Base-by-base conservation (phyloP, 2,888 invertebrate species). In the Metallyticus violacea region DNA sequence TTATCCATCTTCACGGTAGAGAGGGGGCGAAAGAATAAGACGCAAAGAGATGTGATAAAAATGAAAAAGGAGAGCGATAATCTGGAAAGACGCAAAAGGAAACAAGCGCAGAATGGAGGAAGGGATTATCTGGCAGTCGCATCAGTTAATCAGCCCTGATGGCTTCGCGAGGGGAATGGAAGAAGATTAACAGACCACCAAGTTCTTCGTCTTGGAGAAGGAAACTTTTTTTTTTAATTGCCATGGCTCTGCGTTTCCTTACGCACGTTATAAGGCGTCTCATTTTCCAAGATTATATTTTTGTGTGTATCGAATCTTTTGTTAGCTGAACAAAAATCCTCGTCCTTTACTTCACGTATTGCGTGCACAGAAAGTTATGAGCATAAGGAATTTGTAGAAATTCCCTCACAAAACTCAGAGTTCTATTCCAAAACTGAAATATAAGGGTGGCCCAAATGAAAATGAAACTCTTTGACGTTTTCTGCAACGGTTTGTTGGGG, bases 41-140 rank as follows among this genome's bases (percentile, higher is more conserved):
- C 40, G 40, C 40, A 62, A 62, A 7, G 7, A 40, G 40, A 9
- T 62, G 40, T 62, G 40, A 62, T 62, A 62, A 62, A n/a, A 62
- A 62, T 62, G 15, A 62, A 62, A 62, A 62, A 62, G 40, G 22
- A 62, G 40, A 9, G 22, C 4, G 40, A 62, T 62, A 62, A 62
- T 62, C 22, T 9, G 22, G 40, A 62, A 62, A 62, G 40, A 40
- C 40, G 40, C 15, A 62, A 4, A 15, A 15, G 40, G 40, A 62
- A 62, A 22, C 15, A 62, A 62, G 40, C 40, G 22, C 40, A 62
- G 40, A 62, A 62, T 62, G 40, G 81, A 40, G 82, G 62, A 82
- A 26, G 26, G 76, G 82, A 62, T 82, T 82, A 82, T 82, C 82
- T 82, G 82, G 76, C 82, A 82, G 82, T 82, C 82, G 76, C 82